A percentile compares a stretch with the other conserved stretches of the same genome.
Evolutionary conservation across 2,797 vertebrate species (phyloP).

Genomic region (Sebastes taczanowskii): DNA sequence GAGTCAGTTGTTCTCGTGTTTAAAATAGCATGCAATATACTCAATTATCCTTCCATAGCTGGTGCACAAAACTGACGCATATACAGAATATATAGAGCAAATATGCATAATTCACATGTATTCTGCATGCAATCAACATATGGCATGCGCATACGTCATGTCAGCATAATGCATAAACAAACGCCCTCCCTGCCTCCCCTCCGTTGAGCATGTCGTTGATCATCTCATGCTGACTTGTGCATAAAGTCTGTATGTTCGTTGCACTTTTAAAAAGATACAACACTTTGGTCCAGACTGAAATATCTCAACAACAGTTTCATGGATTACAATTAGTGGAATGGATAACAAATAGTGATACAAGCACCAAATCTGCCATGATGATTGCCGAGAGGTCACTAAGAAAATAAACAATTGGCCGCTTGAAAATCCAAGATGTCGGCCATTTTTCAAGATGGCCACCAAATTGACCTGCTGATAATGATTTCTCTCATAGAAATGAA

Average conservation of each 20-base stretch:
- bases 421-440: too few species aligned
- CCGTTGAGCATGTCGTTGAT: not conserved
- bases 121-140: slow-evolving; percentile 40
- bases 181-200: not conserved
- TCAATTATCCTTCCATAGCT: not conserved
- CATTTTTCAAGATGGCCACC: too few species aligned
- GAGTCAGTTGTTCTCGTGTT: not conserved
- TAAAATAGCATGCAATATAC: not conserved
- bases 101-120: slow-evolving; percentile 51
- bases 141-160: slow-evolving; percentile 8
- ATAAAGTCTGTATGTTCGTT: not conserved
- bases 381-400: too few species aligned
- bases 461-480: too few species aligned
- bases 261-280: too few species aligned
- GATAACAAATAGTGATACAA: too few species aligned
- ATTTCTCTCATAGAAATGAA: too few species aligned
- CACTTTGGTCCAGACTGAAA: not conserved
- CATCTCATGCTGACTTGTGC: not conserved
- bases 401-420: too few species aligned
- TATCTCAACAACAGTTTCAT: too few species aligned
- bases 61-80: not conserved
- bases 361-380: too few species aligned
- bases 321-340: too few species aligned
- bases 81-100: slow-evolving; percentile 21
- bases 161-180: slow-evolving; percentile 21